Percentiles rank a stretch among this genome's conserved stretches.
Conservation (phyloP, 1,140 invertebrate species). For the Zaprionus inermis region DNA sequence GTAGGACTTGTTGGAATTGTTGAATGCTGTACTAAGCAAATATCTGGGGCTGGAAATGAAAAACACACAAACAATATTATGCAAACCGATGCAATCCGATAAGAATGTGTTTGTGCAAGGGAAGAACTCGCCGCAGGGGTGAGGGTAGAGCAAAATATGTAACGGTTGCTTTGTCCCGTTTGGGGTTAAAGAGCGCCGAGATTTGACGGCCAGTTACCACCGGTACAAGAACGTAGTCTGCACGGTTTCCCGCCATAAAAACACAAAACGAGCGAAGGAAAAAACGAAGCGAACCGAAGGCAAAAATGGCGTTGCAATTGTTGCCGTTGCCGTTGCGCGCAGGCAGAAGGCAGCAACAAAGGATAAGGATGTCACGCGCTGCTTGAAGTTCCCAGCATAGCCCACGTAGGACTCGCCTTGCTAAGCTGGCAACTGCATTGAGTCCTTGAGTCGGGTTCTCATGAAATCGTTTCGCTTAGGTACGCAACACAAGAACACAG, state of each 20-base stretch:
- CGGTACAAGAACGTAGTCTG: conserved; percentile 31
- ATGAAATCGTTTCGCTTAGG: conserved; percentile 9
- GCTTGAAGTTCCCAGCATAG: conserved; percentile 54
- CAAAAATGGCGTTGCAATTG: conserved; percentile 57
- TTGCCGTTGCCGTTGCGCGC: conserved; percentile 11
- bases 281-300: conserved; percentile 37
- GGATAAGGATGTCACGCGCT: conserved; percentile 77
- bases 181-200: conserved; percentile 40
- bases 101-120: background rate
- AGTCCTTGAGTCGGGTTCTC: conserved; percentile 7
- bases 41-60: background rate
- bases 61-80: background rate
- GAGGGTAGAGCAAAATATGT: conserved; percentile 1
- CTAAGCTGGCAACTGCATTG: conserved; percentile 16
- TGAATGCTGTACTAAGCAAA: background rate
- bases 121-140: background rate
- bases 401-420: conserved; percentile 5
- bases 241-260: conserved; percentile 65
- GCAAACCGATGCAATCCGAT: conserved; percentile 7
- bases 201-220: conserved; percentile 47
- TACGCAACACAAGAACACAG: background rate
- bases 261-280: conserved; percentile 40
- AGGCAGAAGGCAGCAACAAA: conserved; percentile 49
- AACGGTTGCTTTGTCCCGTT: conserved; percentile 28
- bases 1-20: background rate